Evolutionary conservation across 2,888 invertebrate genomes (phyloP).

Genomic region (Mechanitis messenoides): DNA sequence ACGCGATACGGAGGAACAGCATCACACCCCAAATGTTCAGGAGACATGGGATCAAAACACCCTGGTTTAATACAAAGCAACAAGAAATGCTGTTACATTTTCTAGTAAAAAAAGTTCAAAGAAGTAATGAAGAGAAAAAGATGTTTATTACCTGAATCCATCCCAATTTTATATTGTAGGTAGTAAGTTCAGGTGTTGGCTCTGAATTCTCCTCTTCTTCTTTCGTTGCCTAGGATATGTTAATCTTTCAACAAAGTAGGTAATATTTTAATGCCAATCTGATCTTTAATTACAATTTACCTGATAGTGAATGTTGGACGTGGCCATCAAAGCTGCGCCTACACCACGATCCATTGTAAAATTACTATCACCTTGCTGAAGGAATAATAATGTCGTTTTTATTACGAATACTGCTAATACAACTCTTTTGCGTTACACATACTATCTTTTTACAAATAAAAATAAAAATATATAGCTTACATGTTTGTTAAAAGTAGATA

Average conservation of each 20-base stretch:
- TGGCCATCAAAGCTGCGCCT: conserved; percentile 18
- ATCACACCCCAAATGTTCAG: conserved; percentile 98
- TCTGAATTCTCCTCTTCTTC: conserved; percentile 6
- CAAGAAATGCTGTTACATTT: not conserved
- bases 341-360: conserved; percentile 10
- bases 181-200: conserved; percentile 43
- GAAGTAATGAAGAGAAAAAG: too few relatives aligned
- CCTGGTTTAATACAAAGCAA: conserved; percentile 56
- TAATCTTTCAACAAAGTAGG: too few relatives aligned
- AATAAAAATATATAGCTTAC: too few relatives aligned
- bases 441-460: too few relatives aligned
- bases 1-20: conserved; percentile 93
- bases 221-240: too few relatives aligned
- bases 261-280: too few relatives aligned
- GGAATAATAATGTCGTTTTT: too few relatives aligned
- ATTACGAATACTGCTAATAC: too few relatives aligned
- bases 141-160: conserved; percentile 77
- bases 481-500: too few relatives aligned
- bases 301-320: conserved; percentile 13
- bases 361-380: too few relatives aligned
- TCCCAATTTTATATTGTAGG: conserved; percentile 80
- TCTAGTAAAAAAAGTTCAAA: too few relatives aligned
- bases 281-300: conserved; percentile 7
- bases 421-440: too few relatives aligned
- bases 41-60: conserved; percentile 88